Conservation (phyloP, 2,888 invertebrate species). For the Drosophila prolongata region DNA sequence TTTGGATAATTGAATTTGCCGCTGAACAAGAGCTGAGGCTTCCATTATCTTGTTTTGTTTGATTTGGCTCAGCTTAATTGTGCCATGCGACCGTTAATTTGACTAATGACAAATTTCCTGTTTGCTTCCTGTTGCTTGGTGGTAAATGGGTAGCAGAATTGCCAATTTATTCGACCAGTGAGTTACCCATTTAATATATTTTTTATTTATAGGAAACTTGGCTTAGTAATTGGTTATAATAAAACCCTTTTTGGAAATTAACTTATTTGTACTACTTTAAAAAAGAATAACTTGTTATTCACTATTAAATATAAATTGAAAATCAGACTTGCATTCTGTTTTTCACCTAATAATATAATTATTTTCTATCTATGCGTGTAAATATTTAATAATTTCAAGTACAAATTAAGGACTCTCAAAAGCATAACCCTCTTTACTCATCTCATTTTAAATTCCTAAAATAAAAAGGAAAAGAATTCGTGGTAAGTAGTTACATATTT, state of each 20-base stretch:
- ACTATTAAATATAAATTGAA: too few relatives aligned
- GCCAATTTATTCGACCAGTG: neutral
- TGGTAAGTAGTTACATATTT: neutral
- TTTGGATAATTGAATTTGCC: slow-evolving; percentile 39
- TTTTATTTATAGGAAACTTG: neutral
- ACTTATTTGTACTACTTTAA: too few relatives aligned
- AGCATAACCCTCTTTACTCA: too few relatives aligned
- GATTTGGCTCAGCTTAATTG: slow-evolving; percentile 38
- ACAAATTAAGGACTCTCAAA: too few relatives aligned
- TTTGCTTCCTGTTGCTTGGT: slow-evolving; percentile 23
- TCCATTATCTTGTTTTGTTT: slow-evolving; percentile 16
- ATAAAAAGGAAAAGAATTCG: neutral
- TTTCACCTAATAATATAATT: too few relatives aligned
- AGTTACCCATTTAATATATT: neutral
- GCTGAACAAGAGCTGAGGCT: neutral
- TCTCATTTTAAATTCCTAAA: neutral
- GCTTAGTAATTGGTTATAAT: too few relatives aligned
- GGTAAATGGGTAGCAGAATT: slow-evolving; percentile 7
- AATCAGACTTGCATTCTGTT: too few relatives aligned
- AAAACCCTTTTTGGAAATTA: too few relatives aligned
- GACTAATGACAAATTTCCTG: slow-evolving; percentile 38
- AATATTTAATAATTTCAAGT: too few relatives aligned
- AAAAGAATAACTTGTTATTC: too few relatives aligned
- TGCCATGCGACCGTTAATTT: slow-evolving; percentile 41
- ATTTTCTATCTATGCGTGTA: too few relatives aligned